Evolutionary conservation across 2,797 vertebrate species (phyloP).

Genomic region (Diceros bicornis): DNA sequence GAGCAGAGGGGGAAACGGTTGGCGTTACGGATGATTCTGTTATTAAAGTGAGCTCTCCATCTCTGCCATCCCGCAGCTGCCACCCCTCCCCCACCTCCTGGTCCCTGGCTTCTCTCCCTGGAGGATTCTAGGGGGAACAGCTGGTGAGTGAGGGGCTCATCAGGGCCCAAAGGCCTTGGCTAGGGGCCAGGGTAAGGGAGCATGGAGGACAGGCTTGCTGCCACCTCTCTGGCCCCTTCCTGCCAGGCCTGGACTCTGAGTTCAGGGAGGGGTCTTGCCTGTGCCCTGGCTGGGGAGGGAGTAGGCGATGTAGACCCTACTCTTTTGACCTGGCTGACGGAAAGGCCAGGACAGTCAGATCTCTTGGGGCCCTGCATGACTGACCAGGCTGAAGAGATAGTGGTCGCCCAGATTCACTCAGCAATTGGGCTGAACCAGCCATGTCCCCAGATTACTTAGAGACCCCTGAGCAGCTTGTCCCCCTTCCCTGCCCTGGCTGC

Average conservation of each 20-base stretch:
- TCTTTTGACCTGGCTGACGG: neutral
- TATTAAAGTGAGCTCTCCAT: slow-evolving; percentile 46
- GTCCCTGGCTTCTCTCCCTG: slow-evolving; percentile 41
- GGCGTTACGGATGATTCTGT: slow-evolving; percentile 53
- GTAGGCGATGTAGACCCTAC: neutral
- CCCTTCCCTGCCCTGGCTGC: neutral
- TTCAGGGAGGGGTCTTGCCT: neutral
- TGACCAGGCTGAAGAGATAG: neutral
- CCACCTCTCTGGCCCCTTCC: neutral
- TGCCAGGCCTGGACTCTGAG: neutral
- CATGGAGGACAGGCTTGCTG: neutral
- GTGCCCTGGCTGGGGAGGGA: neutral
- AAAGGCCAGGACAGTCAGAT: neutral
- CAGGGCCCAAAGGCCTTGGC: slow-evolving; percentile 46
- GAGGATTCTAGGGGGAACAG: slow-evolving; percentile 54
- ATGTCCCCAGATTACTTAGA: neutral
- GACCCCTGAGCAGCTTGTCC: neutral
- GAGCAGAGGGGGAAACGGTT: neutral
- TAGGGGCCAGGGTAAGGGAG: neutral
- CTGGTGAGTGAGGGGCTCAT: slow-evolving; percentile 27
- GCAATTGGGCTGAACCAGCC: neutral
- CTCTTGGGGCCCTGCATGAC: neutral
- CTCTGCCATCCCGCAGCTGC: slow-evolving; percentile 75
- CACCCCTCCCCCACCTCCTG: neutral
- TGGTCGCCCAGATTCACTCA: neutral